Conservation (phyloP, 2,797 vertebrate genomes). For the Chelidonichthys spinosus region DNA sequence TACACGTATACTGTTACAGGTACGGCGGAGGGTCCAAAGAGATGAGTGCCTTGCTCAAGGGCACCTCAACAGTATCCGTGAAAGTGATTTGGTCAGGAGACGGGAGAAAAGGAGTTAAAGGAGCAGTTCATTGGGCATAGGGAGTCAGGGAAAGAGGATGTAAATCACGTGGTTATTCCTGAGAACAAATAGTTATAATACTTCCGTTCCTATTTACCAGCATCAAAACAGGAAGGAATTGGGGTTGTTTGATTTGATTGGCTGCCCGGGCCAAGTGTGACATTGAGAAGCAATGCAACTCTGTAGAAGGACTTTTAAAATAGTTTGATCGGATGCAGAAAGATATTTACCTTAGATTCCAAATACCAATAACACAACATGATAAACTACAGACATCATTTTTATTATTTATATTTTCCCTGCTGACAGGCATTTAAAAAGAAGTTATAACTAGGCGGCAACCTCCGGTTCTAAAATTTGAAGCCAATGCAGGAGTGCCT, state of each 20-base stretch:
- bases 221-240: too few species aligned
- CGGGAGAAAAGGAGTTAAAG: too few species aligned
- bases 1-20: conserved; percentile 1
- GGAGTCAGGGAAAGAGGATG: not conserved
- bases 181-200: not conserved
- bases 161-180: not conserved
- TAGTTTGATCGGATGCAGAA: not conserved
- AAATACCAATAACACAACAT: not conserved
- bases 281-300: too few species aligned
- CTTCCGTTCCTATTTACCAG: too few species aligned
- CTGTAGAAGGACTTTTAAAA: not conserved
- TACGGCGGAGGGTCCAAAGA: not conserved
- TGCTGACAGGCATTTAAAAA: too few species aligned
- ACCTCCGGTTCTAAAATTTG: too few species aligned
- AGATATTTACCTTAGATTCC: not conserved
- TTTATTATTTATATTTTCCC: too few species aligned
- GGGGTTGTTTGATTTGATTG: too few species aligned
- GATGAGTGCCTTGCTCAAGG: not conserved
- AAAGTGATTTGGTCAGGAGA: not conserved
- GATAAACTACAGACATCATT: too few species aligned
- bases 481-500: too few species aligned
- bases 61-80: not conserved
- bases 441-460: too few species aligned
- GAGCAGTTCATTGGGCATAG: too few species aligned
- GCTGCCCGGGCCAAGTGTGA: not conserved